phyloP scores from a whole-genome alignment of 2,113 vertebrate species.

The Tursiops truncatus region DNA sequence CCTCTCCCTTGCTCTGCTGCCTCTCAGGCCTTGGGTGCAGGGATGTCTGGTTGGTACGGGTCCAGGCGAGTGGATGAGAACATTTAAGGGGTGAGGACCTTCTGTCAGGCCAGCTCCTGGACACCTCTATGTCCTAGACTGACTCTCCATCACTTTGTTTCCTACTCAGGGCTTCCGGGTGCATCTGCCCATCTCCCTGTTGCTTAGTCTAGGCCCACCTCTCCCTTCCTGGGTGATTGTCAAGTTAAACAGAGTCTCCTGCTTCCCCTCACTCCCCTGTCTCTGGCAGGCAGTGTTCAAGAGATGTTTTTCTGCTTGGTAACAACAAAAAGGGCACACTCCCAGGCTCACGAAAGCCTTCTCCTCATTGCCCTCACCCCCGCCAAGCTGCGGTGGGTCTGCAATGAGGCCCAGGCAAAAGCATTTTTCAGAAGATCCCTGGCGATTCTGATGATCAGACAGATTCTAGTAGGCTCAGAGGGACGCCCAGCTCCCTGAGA shows the following conservation, averaged over 20 bases:
- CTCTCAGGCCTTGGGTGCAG: neutral
- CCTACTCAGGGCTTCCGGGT: neutral
- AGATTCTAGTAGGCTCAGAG: neutral
- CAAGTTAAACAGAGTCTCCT: neutral
- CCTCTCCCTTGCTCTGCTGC: neutral
- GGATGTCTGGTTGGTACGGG: neutral
- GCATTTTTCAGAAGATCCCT: neutral
- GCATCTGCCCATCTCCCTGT: neutral
- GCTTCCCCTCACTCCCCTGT: neutral
- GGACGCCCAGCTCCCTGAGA: neutral
- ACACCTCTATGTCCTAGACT: rapidly evolving
- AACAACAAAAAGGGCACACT: neutral
- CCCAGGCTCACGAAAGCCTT: neutral
- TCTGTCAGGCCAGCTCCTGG: neutral
- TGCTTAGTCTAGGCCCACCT: neutral
- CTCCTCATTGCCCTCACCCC: neutral
- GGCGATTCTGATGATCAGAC: neutral
- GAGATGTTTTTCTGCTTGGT: neutral
- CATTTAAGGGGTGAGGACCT: neutral
- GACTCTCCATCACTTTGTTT: neutral
- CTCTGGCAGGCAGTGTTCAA: neutral
- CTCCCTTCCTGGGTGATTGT: neutral
- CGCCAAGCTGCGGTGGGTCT: neutral
- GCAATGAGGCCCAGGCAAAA: neutral
- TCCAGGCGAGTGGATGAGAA: neutral